These are phyloP conservation scores for Drosophila pruinosa DNA, from an alignment of 1,140 invertebrate genomes.

Conservation along the genomic window DNA sequence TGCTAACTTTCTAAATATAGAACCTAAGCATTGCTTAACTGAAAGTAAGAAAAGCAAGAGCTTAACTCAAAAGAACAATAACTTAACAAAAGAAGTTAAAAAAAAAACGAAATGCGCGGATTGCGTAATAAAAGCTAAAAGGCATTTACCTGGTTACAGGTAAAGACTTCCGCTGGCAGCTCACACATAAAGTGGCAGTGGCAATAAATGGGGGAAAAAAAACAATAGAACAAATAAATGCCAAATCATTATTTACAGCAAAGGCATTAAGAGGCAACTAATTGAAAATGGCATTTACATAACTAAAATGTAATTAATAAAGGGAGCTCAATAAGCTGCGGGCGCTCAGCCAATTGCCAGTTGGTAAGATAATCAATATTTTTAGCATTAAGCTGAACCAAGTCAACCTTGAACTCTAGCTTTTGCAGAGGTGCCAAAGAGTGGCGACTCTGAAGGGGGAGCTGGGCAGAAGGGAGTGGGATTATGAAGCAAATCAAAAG, in stretches of 20 bases:
- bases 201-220: not conserved
- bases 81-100: not conserved
- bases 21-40: not conserved
- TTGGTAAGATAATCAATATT: constrained; percentile 65
- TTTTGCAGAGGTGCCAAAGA: not conserved
- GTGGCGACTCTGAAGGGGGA: not conserved
- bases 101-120: not conserved
- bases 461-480: not conserved
- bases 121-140: constrained; percentile 19
- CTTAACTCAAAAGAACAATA: not conserved
- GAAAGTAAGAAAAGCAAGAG: constrained; percentile 3
- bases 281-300: constrained; percentile 76
- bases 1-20: not conserved
- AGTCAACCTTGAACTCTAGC: constrained; percentile 68
- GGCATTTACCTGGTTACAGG: constrained; percentile 10
- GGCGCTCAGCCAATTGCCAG: constrained; percentile 13
- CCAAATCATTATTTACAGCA: constrained; percentile 48
- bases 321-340: constrained; percentile 25
- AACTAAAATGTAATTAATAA: constrained; percentile 73
- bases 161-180: constrained; percentile 6
- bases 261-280: constrained; percentile 58
- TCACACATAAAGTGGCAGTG: not conserved
- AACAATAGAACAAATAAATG: constrained; percentile 36
- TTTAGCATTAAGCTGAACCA: constrained; percentile 50
- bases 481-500: constrained; percentile 59